Evolutionary conservation across 2,888 invertebrate species (phyloP).

Genomic region (Nemurella pictetii): DNA sequence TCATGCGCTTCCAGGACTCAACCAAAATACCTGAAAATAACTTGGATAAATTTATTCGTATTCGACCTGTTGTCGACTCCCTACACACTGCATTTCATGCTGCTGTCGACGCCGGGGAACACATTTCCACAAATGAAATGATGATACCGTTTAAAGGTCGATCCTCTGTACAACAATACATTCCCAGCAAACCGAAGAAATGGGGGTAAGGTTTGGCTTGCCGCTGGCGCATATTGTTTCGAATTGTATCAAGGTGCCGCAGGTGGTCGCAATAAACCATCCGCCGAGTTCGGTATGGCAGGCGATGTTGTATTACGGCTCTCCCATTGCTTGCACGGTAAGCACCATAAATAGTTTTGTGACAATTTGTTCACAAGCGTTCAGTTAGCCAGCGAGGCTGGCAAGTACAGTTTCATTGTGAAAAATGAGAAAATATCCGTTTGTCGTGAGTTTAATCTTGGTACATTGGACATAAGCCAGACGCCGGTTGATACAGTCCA

Average conservation of each 20-base stretch:
- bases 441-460: slow-evolving; percentile 11
- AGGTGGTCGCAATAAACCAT: neutral
- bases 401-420: neutral
- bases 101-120: neutral
- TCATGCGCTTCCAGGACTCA: neutral
- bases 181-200: neutral
- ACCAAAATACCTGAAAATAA: neutral
- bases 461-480: slow-evolving; percentile 18
- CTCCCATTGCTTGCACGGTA: neutral
- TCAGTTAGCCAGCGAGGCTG: neutral
- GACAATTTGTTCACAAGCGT: neutral
- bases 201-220: neutral
- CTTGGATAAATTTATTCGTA: neutral
- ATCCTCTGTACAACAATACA: neutral
- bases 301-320: neutral
- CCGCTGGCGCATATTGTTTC: neutral
- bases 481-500: slow-evolving; percentile 18
- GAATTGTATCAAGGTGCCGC: neutral
- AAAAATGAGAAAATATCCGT: slow-evolving; percentile 6
- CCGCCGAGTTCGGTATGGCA: neutral
- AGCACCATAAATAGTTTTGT: neutral
- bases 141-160: slow-evolving; percentile 3
- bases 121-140: neutral
- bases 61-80: neutral
- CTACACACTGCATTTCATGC: neutral